Evolutionary conservation across 2,888 invertebrate species (phyloP).

Genomic region (Hirtodrosophila alboralis): DNA sequence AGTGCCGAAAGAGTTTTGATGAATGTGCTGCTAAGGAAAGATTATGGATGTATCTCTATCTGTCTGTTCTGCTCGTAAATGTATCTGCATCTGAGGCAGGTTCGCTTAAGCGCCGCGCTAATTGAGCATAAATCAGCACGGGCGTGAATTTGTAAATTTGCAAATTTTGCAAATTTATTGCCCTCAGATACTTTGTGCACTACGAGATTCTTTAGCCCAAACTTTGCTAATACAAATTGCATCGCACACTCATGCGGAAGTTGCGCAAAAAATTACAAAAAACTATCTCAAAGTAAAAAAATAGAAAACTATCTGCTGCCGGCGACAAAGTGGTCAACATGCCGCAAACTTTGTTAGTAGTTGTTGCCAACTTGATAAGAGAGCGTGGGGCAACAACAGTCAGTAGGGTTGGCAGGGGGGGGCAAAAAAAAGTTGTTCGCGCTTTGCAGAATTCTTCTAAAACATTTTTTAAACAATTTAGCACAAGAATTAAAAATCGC

Average conservation of each 20-base stretch:
- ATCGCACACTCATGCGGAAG: conserved; percentile 74
- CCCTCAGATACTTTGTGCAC: conserved; percentile 48
- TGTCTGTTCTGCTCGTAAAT: not conserved
- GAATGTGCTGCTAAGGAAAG: conserved; percentile 54
- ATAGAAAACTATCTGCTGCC: conserved; percentile 59
- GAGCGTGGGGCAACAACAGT: conserved; percentile 6
- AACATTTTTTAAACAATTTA: conserved; percentile 79
- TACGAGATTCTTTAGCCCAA: conserved; percentile 59
- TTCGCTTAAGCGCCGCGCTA: conserved; percentile 44
- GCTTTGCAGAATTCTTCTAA: conserved; percentile 71
- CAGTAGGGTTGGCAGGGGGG: not conserved
- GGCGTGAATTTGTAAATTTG: conserved; percentile 35
- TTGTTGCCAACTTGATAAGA: conserved; percentile 49
- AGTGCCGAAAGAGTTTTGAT: conserved; percentile 73
- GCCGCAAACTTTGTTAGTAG: conserved; percentile 75
- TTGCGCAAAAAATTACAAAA: conserved; percentile 24
- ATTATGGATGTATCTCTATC: conserved; percentile 43
- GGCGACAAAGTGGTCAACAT: conserved; percentile 78
- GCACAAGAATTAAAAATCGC: conserved; percentile 80
- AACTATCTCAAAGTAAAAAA: conserved; percentile 4
- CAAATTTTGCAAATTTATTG: conserved; percentile 64
- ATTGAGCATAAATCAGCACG: conserved; percentile 73
- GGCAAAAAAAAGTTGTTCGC: conserved; percentile 48
- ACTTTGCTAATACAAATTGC: conserved; percentile 75
- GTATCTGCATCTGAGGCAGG: conserved; percentile 12